Conservation (phyloP, 35 echinoderm and acorn worm genomes). For the Heliocidaris tuberculata region DNA sequence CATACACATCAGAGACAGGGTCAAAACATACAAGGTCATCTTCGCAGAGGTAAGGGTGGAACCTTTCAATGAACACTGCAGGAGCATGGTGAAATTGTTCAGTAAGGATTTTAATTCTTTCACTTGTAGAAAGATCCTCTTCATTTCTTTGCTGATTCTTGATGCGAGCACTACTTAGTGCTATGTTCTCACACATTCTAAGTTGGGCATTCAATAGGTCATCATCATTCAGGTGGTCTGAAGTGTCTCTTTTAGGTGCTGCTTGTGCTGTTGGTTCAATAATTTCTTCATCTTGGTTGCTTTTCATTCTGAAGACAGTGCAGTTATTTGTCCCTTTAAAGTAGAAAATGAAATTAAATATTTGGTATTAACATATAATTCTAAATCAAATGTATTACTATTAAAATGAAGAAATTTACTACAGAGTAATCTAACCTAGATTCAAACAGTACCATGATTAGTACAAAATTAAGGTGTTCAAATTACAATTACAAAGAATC, state of each 20-base stretch:
- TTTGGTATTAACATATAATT: background rate
- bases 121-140: conserved; percentile 53
- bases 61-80: conserved; percentile 75
- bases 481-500: too few species aligned
- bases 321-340: background rate
- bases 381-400: too few species aligned
- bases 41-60: conserved; percentile 54
- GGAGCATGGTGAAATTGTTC: conserved; percentile 67
- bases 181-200: conserved; percentile 79
- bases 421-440: too few species aligned
- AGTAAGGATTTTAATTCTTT: conserved; percentile 68
- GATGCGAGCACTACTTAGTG: conserved; percentile 70
- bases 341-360: background rate
- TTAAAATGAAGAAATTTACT: too few species aligned
- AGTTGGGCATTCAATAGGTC: background rate
- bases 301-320: background rate
- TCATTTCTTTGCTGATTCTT: conserved; percentile 85
- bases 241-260: background rate
- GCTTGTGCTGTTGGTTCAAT: background rate
- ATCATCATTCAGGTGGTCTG: background rate
- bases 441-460: too few species aligned
- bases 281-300: background rate
- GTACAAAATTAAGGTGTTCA: too few species aligned
- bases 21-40: conserved; percentile 76
- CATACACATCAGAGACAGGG: conserved; percentile 65